phyloP scores from a whole-genome alignment of 2,888 invertebrate species.

The Campopleginae sp. region DNA sequence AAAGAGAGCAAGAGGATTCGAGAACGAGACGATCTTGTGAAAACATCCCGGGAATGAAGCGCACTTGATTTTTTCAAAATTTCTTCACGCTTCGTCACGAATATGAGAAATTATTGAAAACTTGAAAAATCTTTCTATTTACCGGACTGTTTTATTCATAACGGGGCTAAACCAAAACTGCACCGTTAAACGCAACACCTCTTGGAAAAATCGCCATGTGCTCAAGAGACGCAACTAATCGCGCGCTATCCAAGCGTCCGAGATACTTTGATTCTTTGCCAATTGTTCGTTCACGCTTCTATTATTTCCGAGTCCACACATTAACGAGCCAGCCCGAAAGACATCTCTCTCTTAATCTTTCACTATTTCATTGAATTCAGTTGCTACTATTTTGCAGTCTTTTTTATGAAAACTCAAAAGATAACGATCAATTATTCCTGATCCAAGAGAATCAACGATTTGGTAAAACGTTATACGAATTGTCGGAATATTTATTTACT shows the following conservation, averaged over 20 bases:
- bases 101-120: not conserved
- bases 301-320: constrained; percentile 33
- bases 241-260: constrained; percentile 14
- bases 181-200: not conserved
- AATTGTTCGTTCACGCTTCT: constrained; percentile 42
- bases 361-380: constrained; percentile 23
- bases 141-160: too few species aligned
- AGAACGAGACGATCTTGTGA: constrained; percentile 60
- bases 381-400: not conserved
- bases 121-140: not conserved
- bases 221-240: constrained; percentile 23
- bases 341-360: constrained; percentile 35
- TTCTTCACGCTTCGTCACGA: not conserved
- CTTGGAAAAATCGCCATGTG: not conserved
- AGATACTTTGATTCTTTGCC: constrained; percentile 60
- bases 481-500: constrained; percentile 46
- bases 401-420: not conserved
- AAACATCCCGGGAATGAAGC: constrained; percentile 40
- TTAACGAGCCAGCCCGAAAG: constrained; percentile 42
- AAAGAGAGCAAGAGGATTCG: constrained; percentile 42
- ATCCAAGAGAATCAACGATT: constrained; percentile 13
- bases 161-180: not conserved
- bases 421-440: constrained; percentile 16
- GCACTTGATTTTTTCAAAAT: not conserved
- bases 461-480: constrained; percentile 14